Conservation (phyloP, 2,888 invertebrate species). For the Netelia fuscicornis region DNA sequence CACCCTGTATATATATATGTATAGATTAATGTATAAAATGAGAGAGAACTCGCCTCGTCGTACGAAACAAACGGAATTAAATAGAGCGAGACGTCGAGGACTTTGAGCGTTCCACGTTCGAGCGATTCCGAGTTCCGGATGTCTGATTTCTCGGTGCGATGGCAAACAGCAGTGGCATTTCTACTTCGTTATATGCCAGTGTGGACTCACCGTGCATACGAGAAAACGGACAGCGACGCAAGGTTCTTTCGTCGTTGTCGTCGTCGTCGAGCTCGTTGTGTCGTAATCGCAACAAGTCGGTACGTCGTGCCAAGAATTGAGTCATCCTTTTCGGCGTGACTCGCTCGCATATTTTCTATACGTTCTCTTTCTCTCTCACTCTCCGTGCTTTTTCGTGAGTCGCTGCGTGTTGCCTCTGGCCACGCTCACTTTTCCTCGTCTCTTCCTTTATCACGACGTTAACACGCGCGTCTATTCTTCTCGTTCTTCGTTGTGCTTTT, state of each 20-base stretch:
- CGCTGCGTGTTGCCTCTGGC: slow-evolving; percentile 13
- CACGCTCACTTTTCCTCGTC: slow-evolving; percentile 35
- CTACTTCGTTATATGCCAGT: slow-evolving; percentile 51
- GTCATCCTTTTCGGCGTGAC: slow-evolving; percentile 73
- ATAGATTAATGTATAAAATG: not conserved
- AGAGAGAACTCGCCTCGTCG: slow-evolving; percentile 39
- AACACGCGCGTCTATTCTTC: slow-evolving; percentile 17
- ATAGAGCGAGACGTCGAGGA: slow-evolving; percentile 63
- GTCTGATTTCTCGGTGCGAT: slow-evolving; percentile 63
- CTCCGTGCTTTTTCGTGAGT: not conserved
- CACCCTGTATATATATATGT: not conserved
- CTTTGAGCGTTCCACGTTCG: slow-evolving; percentile 67
- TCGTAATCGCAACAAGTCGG: slow-evolving; percentile 74
- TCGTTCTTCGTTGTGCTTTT: slow-evolving; percentile 4
- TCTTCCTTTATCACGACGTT: slow-evolving; percentile 24
- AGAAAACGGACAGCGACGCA: slow-evolving; percentile 27
- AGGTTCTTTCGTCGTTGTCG: slow-evolving; percentile 32
- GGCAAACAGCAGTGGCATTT: slow-evolving; percentile 38
- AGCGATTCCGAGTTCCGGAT: slow-evolving; percentile 68
- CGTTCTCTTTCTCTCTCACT: slow-evolving; percentile 51
- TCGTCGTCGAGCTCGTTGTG: slow-evolving; percentile 52
- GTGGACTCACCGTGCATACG: slow-evolving; percentile 3
- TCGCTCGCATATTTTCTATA: slow-evolving; percentile 51
- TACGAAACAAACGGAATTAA: slow-evolving; percentile 66
- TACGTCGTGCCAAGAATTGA: slow-evolving; percentile 79